A percentile compares a stretch with the other conserved stretches of the same genome.
phyloP scores from a whole-genome alignment of 2,888 invertebrate species.

The Drosophila pseudotakahashii region DNA sequence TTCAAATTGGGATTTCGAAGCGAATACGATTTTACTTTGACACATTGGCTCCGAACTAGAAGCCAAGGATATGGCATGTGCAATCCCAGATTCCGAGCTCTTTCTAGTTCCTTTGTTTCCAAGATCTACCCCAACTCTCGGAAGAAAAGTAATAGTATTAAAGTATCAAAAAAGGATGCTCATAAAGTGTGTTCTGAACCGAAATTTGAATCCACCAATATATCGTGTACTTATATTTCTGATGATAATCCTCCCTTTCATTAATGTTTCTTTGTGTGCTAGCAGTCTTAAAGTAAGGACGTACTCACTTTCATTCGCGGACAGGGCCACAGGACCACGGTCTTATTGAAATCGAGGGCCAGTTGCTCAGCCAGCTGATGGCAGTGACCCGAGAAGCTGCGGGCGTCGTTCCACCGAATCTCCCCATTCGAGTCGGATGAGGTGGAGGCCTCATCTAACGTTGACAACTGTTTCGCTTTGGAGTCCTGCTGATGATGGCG shows the following conservation, averaged over 20 bases:
- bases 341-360: conserved; percentile 82
- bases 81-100: too few species aligned
- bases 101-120: too few species aligned
- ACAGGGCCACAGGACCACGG: conserved; percentile 84
- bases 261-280: conserved; percentile 4
- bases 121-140: too few species aligned
- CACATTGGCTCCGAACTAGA: too few species aligned
- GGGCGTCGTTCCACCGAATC: conserved; percentile 39
- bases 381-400: conserved; percentile 78
- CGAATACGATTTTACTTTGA: too few species aligned
- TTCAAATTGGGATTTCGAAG: too few species aligned
- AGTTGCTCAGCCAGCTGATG: conserved; percentile 83
- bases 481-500: conserved; percentile 40
- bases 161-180: too few species aligned
- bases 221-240: background rate
- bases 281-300: conserved; percentile 9
- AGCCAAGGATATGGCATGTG: too few species aligned
- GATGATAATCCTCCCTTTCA: background rate
- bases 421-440: conserved; percentile 23
- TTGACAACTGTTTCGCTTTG: conserved; percentile 57
- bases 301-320: conserved; percentile 84
- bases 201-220: background rate
- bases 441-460: conserved; percentile 46
- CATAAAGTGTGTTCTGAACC: too few species aligned
- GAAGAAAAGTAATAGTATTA: too few species aligned